Base-by-base conservation (phyloP, 2,113 vertebrate genomes). In the Sprattus sprattus region DNA sequence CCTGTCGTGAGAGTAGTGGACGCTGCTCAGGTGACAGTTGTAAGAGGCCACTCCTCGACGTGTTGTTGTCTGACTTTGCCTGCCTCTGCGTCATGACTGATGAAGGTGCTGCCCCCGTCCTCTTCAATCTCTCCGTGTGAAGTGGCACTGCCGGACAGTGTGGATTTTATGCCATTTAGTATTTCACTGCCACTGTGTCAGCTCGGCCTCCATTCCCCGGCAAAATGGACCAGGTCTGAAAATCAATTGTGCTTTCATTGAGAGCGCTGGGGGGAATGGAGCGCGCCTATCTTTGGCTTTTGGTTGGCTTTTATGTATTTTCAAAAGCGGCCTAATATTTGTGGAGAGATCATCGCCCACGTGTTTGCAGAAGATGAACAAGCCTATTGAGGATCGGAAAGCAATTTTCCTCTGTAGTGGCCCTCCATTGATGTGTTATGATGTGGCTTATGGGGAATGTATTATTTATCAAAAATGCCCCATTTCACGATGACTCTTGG, bases 301-400 rank as follows among this genome's bases (percentile, higher is more conserved):
- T 87, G 91, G 88, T 84, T 45, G 64, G 88, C 87, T 89, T 85
- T 88, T 86, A 75, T 89, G 71, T 0, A 85, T 86, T 88, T 89
- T 86, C 87, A 85, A 81, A 91, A 87, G 67, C 22, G 0, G 28
- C 85, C 87, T 87, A 67, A 45, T 91, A 50, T 78, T 84, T 84
- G 83, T 47, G 49, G 44, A 88, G 15, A 71, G 81, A 85, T 78
- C 71, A 78, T 78, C 71, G 71, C 71, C 71, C 71, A 78, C 71
- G 15, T 78, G 71, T 78, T 78, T 78, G 71, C 84, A 86, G 0
- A 49, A 39, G 64, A 84, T 50, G 67, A 64, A 20, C 28, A 32
- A 46, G 84, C 89, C 85, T 88, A 82, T 4, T 28, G 82, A 85
- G 90, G 64, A 78, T 9, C 47, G 81, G 81, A 87, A 89, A 86